Base-by-base conservation (phyloP, 2,888 invertebrate genomes). In the Apoda limacodes region DNA sequence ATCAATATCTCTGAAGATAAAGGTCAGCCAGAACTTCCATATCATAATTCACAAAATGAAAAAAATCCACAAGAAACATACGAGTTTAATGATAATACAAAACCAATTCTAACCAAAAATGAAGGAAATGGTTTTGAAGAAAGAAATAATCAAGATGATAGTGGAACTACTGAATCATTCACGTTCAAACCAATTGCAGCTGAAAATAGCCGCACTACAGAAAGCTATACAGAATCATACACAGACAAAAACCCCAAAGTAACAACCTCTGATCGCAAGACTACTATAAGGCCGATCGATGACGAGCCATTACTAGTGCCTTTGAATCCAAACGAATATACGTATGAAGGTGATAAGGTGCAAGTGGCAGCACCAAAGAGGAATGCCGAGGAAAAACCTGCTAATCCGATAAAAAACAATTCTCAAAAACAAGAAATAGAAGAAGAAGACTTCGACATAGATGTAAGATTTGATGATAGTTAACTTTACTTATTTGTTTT, bases 311-410 rank as follows among this genome's bases (percentile, higher is more conserved):
- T 65, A 3, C 63, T 64, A 33, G 52, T 78, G 11, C 70, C 75
- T 11, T 56, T 78, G 2, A 52, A 54, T 17, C 59, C 66, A 3
- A 60, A 64, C 27, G 54, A 62, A 25, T 62, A 60, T 28, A 37
- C 48, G 1, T 67, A 69, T 34, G 55, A 50, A 3, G 62, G 57
- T 22, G 62, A 63, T 29, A 62, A 61, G 42, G 58, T 55, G 19
- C 55, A 60, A 26, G 50, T 57, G 12, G 61, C 53, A 30, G 61
- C 58, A 9, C 76, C 75, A 3, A 75, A 76, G 50, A 51, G 68
- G 35, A 68, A 75, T 25, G 58, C 61, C 0, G 51, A 46, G 31
- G 51, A 50, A 13, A 50, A 52, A 25, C 43, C 52, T 3, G 44
- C 34, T 5, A n/a, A n/a, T n/a, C n/a, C n/a, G n/a, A n/a, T n/a